phyloP scores from a whole-genome alignment of 2,797 vertebrate genomes.

The Heliangelus exortis region DNA sequence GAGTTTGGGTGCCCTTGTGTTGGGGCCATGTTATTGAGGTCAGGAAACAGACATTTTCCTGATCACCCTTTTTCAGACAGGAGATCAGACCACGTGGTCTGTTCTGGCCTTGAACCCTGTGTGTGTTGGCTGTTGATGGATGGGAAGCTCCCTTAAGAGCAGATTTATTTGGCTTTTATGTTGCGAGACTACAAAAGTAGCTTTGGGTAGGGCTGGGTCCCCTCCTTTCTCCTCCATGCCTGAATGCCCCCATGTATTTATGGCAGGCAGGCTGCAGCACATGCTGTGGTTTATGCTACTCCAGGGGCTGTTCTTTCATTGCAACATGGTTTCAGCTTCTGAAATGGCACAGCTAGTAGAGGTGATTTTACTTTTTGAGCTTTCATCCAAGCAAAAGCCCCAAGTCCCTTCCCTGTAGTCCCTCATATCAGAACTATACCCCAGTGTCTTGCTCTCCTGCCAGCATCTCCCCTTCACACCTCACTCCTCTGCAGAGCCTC shows the following conservation, averaged over 20 bases:
- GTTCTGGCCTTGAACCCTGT: background rate
- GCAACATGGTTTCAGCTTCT: background rate
- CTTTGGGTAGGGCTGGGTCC: background rate
- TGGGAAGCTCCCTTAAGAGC: background rate
- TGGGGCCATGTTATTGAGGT: background rate
- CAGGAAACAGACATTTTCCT: background rate
- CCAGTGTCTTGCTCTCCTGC: background rate
- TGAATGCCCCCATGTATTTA: constrained; percentile 1
- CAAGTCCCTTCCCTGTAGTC: background rate
- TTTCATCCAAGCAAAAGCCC: background rate
- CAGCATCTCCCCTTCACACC: background rate
- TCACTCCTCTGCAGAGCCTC: background rate
- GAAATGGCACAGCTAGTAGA: background rate
- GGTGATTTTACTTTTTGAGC: background rate
- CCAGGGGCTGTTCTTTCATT: constrained; percentile 5
- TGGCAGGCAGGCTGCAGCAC: constrained; percentile 24
- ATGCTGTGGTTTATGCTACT: background rate
- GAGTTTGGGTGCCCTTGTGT: background rate
- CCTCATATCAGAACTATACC: background rate
- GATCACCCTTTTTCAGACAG: background rate
- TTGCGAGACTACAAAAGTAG: background rate
- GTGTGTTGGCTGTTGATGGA: background rate
- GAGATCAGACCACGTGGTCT: background rate
- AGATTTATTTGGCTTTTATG: constrained; percentile 35
- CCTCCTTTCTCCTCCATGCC: constrained; percentile 18